Conservation (phyloP, 2,113 vertebrate species). For the Capreolus pygargus region DNA sequence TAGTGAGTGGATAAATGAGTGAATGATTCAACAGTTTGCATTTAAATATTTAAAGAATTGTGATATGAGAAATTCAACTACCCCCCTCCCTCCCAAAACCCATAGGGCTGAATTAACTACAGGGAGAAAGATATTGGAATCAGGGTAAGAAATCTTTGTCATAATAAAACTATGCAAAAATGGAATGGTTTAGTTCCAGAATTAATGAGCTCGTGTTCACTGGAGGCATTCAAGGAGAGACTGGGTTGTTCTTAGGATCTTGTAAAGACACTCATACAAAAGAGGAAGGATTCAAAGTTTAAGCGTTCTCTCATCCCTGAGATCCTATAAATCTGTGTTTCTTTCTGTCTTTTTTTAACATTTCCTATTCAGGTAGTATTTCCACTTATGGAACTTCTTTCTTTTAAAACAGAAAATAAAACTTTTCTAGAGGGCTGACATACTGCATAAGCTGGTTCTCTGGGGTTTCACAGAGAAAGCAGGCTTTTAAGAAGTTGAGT, state of each 20-base stretch:
- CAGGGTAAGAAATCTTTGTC: background rate
- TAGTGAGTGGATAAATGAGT: background rate
- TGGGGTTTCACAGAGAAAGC: background rate
- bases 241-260: background rate
- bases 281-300: background rate
- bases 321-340: background rate
- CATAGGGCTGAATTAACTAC: background rate
- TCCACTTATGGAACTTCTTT: background rate
- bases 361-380: constrained; percentile 7
- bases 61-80: background rate
- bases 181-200: background rate
- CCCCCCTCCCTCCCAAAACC: background rate
- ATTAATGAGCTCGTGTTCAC: background rate
- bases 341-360: background rate
- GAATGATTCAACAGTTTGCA: background rate
- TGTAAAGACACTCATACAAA: background rate
- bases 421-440: background rate
- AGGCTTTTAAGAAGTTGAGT: background rate
- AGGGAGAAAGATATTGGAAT: background rate
- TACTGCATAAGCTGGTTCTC: background rate
- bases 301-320: background rate
- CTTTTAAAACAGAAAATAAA: background rate
- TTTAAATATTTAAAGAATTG: constrained; percentile 31
- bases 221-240: background rate
- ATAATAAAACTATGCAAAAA: background rate